Conservation (phyloP, 1,140 invertebrate genomes). For the Drosophila pachea region DNA sequence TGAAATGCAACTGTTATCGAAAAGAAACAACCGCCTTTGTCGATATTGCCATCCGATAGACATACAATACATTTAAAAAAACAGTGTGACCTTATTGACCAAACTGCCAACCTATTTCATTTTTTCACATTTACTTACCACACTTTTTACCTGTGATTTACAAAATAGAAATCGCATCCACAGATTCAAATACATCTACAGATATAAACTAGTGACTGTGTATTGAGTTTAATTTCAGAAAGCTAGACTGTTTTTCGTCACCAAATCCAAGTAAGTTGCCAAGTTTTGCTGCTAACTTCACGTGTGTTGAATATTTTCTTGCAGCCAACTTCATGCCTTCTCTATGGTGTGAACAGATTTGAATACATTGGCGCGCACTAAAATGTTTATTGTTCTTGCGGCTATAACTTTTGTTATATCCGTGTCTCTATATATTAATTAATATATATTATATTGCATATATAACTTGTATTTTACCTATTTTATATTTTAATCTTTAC, state of each 20-base stretch:
- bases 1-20: constrained; percentile 37
- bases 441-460: too few relatives aligned
- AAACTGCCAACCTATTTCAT: background rate
- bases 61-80: background rate
- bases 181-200: too few relatives aligned
- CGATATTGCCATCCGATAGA: constrained; percentile 5
- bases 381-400: background rate
- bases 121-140: background rate
- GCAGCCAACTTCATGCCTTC: background rate
- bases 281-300: constrained; percentile 4
- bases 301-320: background rate
- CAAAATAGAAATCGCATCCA: too few relatives aligned
- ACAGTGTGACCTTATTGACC: constrained; percentile 8
- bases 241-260: background rate
- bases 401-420: too few relatives aligned
- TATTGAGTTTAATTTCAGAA: too few relatives aligned
- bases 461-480: too few relatives aligned
- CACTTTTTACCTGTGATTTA: background rate
- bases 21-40: background rate
- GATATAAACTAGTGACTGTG: too few relatives aligned
- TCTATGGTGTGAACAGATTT: background rate
- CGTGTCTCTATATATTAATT: too few relatives aligned
- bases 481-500: too few relatives aligned
- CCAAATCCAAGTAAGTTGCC: background rate
- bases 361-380: background rate